Base-by-base conservation (phyloP, 2,888 invertebrate species). In the Serrognathus titanus region DNA sequence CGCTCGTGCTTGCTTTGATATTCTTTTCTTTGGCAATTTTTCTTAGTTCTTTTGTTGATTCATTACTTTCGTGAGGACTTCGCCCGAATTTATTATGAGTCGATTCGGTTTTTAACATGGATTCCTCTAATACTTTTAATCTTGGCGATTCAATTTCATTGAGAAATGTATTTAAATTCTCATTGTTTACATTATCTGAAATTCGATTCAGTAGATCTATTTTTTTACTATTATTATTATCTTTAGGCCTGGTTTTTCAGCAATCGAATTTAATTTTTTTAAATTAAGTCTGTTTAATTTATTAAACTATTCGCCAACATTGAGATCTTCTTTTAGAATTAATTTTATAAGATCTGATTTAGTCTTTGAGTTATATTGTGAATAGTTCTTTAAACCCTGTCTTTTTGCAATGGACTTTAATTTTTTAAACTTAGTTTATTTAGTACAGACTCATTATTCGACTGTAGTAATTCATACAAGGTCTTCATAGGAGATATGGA, bases 191-290 rank as follows among this genome's bases (percentile, higher is more conserved):
- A 39, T 39, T 39, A 39, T 39, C 5, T 39, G 12, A 39, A 39
- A 39, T 39, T 11, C 39, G 39, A 39, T 39, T 39, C 12, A 48
- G 2, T 49, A 48, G 48, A 54, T 54, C 48, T 38, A 45, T 54
- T 35, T 54, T 54, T 54, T 54, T 48, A 54, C 20, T 16, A 47
- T 54, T 48, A 24, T 3, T 20, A 43, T 12, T 41, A 41, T 47
- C 16, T 51, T 54, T 54, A 48, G 35, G 6, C 39, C 48, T 13
- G 39, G 24, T 49, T 54, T 54, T 54, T 54, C 40, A 48, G 48
- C 54, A 49, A 54, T 55, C 10, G 43, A 16, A 39, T 50, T 55
- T 55, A 55, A 50, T 55, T 55, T 55, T 55, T 54, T 55, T 48
- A 55, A 40, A 55, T 50, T 55, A 16, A 43, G 49, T 49, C 45